Evolutionary conservation across 2,888 invertebrate species (phyloP), one percentile per base, ranked within the genome.

Genomic region (Xylophagus ater): DNA sequence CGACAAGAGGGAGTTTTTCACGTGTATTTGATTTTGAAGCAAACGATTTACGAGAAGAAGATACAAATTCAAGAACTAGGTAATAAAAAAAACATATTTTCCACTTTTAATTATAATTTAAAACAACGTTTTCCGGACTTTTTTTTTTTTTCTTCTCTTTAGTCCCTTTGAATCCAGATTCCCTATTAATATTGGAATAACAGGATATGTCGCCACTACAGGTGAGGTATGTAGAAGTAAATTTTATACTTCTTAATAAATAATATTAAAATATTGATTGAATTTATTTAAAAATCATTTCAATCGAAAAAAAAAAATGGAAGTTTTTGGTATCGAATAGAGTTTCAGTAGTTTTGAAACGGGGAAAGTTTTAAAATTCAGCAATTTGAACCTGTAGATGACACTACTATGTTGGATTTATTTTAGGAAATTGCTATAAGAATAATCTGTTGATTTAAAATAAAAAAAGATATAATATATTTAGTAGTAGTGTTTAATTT

Each of bases 131-230:
- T 37, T 19, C 14, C 12, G 28, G 12, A 15, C 14, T 29, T 21
- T 19, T 21, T 14, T 12, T 9, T 17, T 26, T 38, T 20, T 17
- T 31, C 30, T 33, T 10, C 5, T 26, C 70, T 70, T 49, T 62
- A 81, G 81, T 61, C 89, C 89, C 34, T 87, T 83, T 65, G 90
- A 90, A 64, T 87, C 87, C 56, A 74, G 93, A 49, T 93, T 93
- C 67, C 93, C 93, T 24, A 88, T 93, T 56, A 92, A 93, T 65
- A 80, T 93, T 49, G 93, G 93, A 43, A 90, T 94, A 56, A 92
- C 92, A 18, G 90, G 93, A 41, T 82, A 89, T 67, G 93, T 92
- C 34, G 93, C 93, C 38, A 87, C 89, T 29, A 92, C 90, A 42
- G 93, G 93, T 51, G 90, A 93, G 81, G 90, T 90, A 69, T 68